phyloP scores from a whole-genome alignment of 2,797 vertebrate genomes.

The Malurus splendens region DNA sequence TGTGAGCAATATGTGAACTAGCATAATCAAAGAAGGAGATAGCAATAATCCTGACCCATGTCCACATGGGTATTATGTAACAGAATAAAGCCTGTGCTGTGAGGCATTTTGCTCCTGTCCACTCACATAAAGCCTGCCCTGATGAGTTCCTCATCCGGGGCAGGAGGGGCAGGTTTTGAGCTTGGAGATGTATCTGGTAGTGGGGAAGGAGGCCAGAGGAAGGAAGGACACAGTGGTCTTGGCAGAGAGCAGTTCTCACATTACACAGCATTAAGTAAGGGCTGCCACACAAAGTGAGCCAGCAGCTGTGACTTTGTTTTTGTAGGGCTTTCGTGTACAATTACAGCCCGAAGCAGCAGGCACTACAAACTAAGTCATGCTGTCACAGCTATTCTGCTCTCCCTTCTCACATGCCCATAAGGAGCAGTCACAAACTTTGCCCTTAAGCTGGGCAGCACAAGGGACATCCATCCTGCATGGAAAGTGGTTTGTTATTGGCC shows the following conservation, averaged over 20 bases:
- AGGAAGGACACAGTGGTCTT: neutral
- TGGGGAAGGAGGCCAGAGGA: neutral
- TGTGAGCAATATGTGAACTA: neutral
- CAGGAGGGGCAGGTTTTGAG: neutral
- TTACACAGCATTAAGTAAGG: neutral
- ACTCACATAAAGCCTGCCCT: neutral
- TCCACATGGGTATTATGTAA: neutral
- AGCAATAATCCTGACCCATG: neutral
- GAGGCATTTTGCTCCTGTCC: neutral
- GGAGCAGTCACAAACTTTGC: neutral
- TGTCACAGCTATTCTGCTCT: neutral
- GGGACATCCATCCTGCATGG: neutral
- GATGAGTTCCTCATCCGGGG: rapidly evolving
- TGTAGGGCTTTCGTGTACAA: neutral
- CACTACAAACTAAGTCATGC: neutral
- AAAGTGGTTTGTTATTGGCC: neutral
- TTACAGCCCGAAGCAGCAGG: neutral
- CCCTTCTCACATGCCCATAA: rapidly evolving
- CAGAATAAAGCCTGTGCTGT: neutral
- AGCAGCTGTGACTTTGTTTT: neutral
- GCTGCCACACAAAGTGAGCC: neutral
- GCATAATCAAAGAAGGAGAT: neutral
- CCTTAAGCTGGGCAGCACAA: neutral
- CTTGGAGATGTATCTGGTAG: neutral
- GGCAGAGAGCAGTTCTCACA: neutral